A percentile compares a stretch with the other conserved stretches of the same genome.
Conservation (phyloP, 1,140 invertebrate genomes). For the Marisa cornuarietis region DNA sequence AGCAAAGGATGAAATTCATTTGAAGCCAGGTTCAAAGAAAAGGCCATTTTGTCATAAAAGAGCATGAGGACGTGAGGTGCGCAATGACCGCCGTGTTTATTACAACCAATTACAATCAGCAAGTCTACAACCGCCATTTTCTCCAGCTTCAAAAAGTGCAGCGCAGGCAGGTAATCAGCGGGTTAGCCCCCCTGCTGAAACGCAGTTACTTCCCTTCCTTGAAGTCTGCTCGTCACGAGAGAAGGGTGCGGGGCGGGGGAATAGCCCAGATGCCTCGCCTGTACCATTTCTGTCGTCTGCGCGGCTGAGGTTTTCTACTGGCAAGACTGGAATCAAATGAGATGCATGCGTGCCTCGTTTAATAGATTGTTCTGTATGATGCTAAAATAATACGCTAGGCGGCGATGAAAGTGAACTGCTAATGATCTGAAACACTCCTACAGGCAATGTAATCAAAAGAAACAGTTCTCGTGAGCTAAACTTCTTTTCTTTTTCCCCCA, state of each 20-base stretch:
- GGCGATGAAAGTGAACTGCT: neutral
- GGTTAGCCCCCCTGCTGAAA: neutral
- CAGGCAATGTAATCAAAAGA: too few relatives aligned
- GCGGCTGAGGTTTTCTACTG: neutral
- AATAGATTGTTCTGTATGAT: neutral
- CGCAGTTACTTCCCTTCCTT: constrained; percentile 11
- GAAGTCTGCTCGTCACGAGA: neutral
- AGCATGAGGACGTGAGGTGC: neutral
- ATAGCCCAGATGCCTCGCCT: neutral
- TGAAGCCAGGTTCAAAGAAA: constrained; percentile 14
- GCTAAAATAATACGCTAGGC: neutral
- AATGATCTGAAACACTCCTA: too few relatives aligned
- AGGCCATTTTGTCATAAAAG: neutral
- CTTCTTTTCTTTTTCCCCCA: too few relatives aligned
- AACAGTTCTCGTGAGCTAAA: too few relatives aligned
- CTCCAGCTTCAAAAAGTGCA: neutral
- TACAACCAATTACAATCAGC: neutral
- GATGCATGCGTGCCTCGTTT: neutral
- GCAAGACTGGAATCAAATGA: neutral
- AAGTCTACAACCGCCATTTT: neutral
- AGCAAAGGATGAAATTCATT: neutral
- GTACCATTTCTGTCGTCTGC: neutral
- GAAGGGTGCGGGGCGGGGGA: neutral
- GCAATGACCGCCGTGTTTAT: constrained; percentile 3
- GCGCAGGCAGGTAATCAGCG: neutral